Percentiles rank a stretch among this genome's conserved stretches.
Evolutionary conservation across 2,888 invertebrate species (phyloP).

Genomic region (Cheilosia scutellata): DNA sequence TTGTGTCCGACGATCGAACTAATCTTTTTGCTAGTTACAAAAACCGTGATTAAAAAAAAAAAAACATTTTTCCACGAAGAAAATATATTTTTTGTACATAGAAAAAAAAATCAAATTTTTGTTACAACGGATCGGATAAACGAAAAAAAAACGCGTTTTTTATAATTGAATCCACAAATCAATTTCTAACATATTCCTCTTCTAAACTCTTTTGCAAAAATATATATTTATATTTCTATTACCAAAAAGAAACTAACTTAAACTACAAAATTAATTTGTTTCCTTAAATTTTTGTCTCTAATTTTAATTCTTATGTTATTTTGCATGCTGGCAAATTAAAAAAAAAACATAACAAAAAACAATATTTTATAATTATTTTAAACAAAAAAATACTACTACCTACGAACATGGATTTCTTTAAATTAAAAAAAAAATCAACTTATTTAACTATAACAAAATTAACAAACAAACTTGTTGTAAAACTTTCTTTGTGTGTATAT

Average conservation of each 20-base stretch:
- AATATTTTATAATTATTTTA: slow-evolving; percentile 62
- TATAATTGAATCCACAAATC: slow-evolving; percentile 47
- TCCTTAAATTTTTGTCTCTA: slow-evolving; percentile 62
- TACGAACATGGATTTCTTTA: slow-evolving; percentile 67
- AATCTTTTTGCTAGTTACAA: slow-evolving; percentile 84
- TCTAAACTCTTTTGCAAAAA: slow-evolving; percentile 46
- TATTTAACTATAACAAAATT: slow-evolving; percentile 61
- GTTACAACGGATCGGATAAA: slow-evolving; percentile 60
- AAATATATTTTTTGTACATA: slow-evolving; percentile 51
- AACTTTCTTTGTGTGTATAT: slow-evolving; percentile 67
- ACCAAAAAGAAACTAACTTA: slow-evolving; percentile 29
- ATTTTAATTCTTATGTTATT: slow-evolving; percentile 76
- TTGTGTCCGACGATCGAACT: slow-evolving; percentile 83
- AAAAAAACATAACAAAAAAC: slow-evolving; percentile 50
- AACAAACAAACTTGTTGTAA: slow-evolving; percentile 65
- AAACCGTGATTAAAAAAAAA: slow-evolving; percentile 82
- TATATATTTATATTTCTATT: slow-evolving; percentile 34
- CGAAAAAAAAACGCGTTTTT: slow-evolving; percentile 38
- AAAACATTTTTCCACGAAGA: slow-evolving; percentile 60
- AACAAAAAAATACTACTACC: slow-evolving; percentile 63
- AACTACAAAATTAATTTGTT: slow-evolving; percentile 69
- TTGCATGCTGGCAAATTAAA: slow-evolving; percentile 78
- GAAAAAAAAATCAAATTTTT: slow-evolving; percentile 56
- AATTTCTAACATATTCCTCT: slow-evolving; percentile 57
- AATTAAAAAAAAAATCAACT: slow-evolving; percentile 52